These are phyloP conservation scores for Hermetia illucens DNA, from an alignment of 1,140 invertebrate genomes.

Conservation along the genomic window DNA sequence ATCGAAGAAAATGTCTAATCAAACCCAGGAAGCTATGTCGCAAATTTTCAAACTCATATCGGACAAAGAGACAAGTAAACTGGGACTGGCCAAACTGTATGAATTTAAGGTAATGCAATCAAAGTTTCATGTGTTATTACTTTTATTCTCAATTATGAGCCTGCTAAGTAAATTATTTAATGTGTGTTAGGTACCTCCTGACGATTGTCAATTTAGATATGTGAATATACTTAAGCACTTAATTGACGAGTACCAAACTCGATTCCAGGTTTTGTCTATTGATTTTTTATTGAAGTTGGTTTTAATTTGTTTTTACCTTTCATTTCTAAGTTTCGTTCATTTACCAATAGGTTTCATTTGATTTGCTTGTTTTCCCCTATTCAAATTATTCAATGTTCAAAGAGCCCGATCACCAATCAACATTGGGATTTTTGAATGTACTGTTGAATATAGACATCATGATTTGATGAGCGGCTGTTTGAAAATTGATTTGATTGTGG, in stretches of 20 bases:
- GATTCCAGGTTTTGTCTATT: too few relatives aligned
- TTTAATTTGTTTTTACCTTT: too few relatives aligned
- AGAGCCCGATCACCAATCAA: too few relatives aligned
- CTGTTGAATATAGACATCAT: too few relatives aligned
- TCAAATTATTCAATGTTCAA: too few relatives aligned
- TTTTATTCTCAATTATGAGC: neutral
- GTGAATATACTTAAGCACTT: constrained; percentile 3
- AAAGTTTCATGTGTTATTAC: neutral
- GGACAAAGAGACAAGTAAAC: constrained; percentile 72
- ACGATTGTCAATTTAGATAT: constrained; percentile 2
- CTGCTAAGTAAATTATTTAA: neutral
- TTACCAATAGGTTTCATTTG: too few relatives aligned
- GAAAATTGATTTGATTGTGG: too few relatives aligned
- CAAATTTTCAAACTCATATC: constrained; percentile 89
- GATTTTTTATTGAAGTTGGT: too few relatives aligned
- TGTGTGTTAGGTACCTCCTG: neutral
- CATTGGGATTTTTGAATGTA: too few relatives aligned
- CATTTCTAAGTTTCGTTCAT: too few relatives aligned
- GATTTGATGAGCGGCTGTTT: too few relatives aligned
- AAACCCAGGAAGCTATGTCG: constrained; percentile 66
- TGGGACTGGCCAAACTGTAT: constrained; percentile 75
- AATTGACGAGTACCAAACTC: neutral
- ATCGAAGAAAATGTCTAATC: constrained; percentile 30
- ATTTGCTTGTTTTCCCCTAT: too few relatives aligned
- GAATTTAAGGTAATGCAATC: constrained; percentile 47